These are phyloP conservation scores for Zoanthus gigantus DNA, from an alignment of 92 coral and sea anemone genomes.

Conservation along the genomic window DNA sequence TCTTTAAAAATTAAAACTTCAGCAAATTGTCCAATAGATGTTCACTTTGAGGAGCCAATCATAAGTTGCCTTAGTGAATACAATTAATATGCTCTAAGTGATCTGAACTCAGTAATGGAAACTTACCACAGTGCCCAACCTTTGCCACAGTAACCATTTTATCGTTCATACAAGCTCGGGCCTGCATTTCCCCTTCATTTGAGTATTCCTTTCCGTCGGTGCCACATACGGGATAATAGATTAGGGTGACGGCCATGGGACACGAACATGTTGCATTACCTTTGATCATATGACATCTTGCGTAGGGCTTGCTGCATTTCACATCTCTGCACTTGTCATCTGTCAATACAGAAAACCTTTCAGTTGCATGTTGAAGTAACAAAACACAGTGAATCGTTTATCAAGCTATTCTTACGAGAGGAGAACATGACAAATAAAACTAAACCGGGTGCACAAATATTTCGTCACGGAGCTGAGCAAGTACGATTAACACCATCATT, in stretches of 20 bases:
- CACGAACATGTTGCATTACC: slow-evolving; percentile 75
- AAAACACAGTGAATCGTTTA: too few relatives aligned
- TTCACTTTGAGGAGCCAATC: background rate
- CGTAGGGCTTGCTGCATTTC: slow-evolving; percentile 49
- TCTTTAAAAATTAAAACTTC: too few relatives aligned
- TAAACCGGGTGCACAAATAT: too few relatives aligned
- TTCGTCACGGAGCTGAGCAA: too few relatives aligned
- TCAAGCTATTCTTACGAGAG: too few relatives aligned
- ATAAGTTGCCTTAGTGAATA: background rate
- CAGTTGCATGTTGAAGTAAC: too few relatives aligned
- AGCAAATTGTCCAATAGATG: background rate
- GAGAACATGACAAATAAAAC: too few relatives aligned
- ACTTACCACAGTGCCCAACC: slow-evolving; percentile 16
- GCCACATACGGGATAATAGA: slow-evolving; percentile 83
- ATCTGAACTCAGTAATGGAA: background rate
- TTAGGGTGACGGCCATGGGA: slow-evolving; percentile 61
- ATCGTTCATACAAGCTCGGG: slow-evolving; percentile 63
- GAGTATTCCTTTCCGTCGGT: slow-evolving; percentile 81
- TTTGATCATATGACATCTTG: slow-evolving; percentile 46
- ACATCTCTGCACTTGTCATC: slow-evolving; percentile 22
- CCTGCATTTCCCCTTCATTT: slow-evolving; percentile 71
- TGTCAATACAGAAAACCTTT: background rate
- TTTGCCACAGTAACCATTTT: slow-evolving; percentile 17
- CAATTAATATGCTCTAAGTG: background rate
- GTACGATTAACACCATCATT: too few relatives aligned